These are phyloP conservation scores for Tonatia bakeri DNA, from an alignment of 2,113 vertebrate species.

Conservation along the genomic window DNA sequence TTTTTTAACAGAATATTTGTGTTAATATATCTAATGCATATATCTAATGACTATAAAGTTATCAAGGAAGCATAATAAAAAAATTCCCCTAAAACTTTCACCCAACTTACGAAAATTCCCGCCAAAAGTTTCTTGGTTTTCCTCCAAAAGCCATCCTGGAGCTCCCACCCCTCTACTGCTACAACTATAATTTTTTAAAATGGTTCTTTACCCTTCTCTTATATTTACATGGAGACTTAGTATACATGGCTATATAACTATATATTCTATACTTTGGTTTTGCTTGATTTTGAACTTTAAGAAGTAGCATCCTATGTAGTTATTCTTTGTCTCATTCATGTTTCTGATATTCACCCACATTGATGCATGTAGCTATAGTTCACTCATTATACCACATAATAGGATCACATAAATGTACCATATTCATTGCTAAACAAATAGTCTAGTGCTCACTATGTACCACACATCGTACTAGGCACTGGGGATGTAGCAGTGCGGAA, in stretches of 20 bases:
- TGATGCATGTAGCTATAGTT: not conserved
- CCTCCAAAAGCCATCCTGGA: not conserved
- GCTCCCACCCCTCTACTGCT: too few relatives aligned
- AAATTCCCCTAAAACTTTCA: not conserved
- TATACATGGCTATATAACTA: not conserved
- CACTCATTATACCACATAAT: not conserved
- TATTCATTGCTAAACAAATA: not conserved
- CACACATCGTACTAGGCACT: not conserved
- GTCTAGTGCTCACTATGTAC: not conserved
- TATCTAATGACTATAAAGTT: not conserved
- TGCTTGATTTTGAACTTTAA: not conserved
- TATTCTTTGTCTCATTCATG: not conserved
- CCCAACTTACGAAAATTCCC: not conserved
- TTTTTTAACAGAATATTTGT: not conserved
- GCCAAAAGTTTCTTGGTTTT: not conserved
- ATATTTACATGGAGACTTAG: not conserved
- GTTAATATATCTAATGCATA: not conserved
- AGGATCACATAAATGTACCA: not conserved
- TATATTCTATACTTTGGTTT: not conserved
- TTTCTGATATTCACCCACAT: not conserved
- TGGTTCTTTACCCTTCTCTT: not conserved
- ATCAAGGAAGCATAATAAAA: not conserved
- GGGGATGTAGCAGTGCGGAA: not conserved
- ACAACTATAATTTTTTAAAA: not conserved
- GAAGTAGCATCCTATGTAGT: not conserved